Base-by-base conservation (phyloP, 2,888 invertebrate genomes). In the Argyresthia albistria region DNA sequence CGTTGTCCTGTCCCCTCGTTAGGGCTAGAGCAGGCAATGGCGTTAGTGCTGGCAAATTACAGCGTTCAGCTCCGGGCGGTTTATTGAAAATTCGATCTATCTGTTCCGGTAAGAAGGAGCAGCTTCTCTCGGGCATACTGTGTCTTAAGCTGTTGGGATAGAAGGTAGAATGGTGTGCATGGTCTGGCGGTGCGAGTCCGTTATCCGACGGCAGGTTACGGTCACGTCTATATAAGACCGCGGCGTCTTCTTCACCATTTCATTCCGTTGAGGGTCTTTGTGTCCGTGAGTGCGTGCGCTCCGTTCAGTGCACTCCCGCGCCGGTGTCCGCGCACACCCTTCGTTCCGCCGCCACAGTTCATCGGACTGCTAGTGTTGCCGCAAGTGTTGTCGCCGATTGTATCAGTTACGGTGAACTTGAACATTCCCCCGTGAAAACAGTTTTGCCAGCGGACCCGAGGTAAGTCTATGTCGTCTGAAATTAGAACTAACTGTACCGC, bases 171-270 rank as follows among this genome's bases (percentile, higher is more conserved):
- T 80, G 62, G 76, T 58, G 61, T 66, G 70, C 64, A 68, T 61
- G 58, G 52, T 58, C 63, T 61, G 71, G 65, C 67, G 67, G 67
- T 64, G 62, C 67, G 70, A 78, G 77, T 69, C 87, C 87, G 87
- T 87, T 87, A 87, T 87, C 76, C 82, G 80, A 82, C 83, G 87
- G 83, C 87, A 87, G 86, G 87, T 87, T 87, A 84, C 82, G 80
- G 76, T 78, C 75, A 79, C 77, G 87, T 87, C 87, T 87, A 87
- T 87, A 87, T 76, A 87, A 87, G 87, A 76, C 80, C 77, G 81
- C 66, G 77, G 80, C 80, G 78, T 81, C 84, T 83, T 86, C 86
- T 83, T 83, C 75, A 86, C 76, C 76, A 84, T 87, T 87, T 87
- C 87, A 87, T 87, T 87, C 79, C 76, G 87, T 83, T 80, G 74